phyloP scores from a whole-genome alignment of 2,888 invertebrate genomes.

The Pseudeuparius sepicola region DNA sequence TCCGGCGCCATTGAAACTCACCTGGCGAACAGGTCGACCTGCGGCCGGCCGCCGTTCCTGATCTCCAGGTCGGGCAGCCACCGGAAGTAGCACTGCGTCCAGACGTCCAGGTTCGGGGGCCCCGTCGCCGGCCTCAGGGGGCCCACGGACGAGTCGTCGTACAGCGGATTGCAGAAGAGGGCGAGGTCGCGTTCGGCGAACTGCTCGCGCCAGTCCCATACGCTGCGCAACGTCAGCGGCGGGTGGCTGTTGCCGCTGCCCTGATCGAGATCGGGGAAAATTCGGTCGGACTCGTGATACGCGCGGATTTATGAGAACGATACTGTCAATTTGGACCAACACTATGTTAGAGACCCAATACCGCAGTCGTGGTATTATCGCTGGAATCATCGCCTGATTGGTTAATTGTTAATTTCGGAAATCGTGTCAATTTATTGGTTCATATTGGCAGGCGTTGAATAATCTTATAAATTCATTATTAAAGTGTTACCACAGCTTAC shows the following conservation, averaged over 20 bases:
- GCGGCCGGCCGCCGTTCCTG: conserved; percentile 55
- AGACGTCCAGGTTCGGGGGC: conserved; percentile 56
- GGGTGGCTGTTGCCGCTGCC: conserved; percentile 23
- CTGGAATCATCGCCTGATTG: too few species aligned
- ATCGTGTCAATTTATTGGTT: too few species aligned
- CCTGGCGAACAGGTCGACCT: conserved; percentile 45
- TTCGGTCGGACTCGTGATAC: too few species aligned
- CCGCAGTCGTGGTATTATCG: too few species aligned
- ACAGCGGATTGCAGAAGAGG: conserved; percentile 80
- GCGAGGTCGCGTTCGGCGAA: conserved; percentile 71
- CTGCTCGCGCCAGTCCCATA: conserved; percentile 89
- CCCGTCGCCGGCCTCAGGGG: conserved; percentile 43
- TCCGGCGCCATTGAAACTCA: conserved; percentile 22
- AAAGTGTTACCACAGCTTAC: too few species aligned
- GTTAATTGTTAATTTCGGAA: too few species aligned
- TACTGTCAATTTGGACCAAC: too few species aligned
- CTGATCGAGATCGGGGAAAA: too few species aligned
- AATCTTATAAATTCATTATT: too few species aligned
- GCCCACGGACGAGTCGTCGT: conserved; percentile 37
- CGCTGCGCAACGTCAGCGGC: conserved; percentile 56
- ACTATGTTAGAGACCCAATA: too few species aligned
- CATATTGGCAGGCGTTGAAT: too few species aligned
- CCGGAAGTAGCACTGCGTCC: conserved; percentile 85
- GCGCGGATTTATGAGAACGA: too few species aligned
- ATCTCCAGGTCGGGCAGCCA: conserved; percentile 80